Base-by-base conservation (phyloP, 2,888 invertebrate genomes). In the Eretmocerus hayati region DNA sequence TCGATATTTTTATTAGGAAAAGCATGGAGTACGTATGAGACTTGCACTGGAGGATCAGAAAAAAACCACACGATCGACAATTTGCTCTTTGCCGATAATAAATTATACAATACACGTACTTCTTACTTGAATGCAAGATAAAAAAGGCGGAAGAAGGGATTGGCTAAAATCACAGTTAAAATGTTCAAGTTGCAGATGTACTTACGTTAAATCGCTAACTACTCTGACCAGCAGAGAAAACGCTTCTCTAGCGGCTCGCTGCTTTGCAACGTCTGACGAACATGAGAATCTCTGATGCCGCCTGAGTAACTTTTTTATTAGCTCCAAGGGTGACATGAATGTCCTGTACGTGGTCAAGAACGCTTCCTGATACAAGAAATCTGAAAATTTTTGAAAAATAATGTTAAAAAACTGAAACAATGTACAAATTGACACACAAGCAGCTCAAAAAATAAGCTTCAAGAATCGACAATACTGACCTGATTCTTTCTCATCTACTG, bases 261-360 rank as follows among this genome's bases (percentile, higher is more conserved):
- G 89, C 67, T 78, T 87, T 62, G 76, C 78, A 67, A 77, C 72
- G 60, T 82, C 81, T 42, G 81, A 75, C 60, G 81, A 84, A 67
- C 78, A 86, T 67, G 81, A 81, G 67, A 90, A 87, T 59, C 83
- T 78, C 69, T 84, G 84, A 75, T 79, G 87, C 62, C 84, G 81
- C 65, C 86, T 81, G 66, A 90, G 84, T 48, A 96, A 76, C 65
- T 94, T 91, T 64, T 84, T 82, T 58, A 95, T 83, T 58, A 96
- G 78, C 58, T 88, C 89, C 63, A 83, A 75, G 20, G 96, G 92
- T 52, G 87, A 79, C 68, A 96, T 85, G 76, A 96, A 95, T 53
- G 95, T 96, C 60, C 96, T 81, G 75, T 97, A 99, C 52, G 97
- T 99, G 46, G 95, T 92, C 60, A 97, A 81, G 75, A 99, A 99